These are phyloP conservation scores for Centropus unirufus DNA, from an alignment of 2,113 vertebrate species.

Conservation along the genomic window DNA sequence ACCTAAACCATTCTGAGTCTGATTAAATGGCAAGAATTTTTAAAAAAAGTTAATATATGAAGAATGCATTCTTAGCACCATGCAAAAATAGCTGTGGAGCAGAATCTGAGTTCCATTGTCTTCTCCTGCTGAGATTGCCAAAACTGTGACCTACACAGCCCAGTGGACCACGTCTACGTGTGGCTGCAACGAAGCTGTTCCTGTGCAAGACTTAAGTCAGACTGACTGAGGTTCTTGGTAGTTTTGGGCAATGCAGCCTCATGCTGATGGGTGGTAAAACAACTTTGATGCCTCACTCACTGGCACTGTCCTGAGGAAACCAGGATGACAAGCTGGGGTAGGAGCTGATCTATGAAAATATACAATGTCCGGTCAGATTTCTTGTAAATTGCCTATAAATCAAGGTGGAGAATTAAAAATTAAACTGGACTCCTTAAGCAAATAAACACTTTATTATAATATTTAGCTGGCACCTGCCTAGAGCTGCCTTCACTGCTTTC, in stretches of 20 bases:
- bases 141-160: not conserved
- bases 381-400: not conserved
- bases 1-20: no score
- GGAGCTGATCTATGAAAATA: not conserved
- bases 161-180: not conserved
- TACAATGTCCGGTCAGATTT: accelerated
- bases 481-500: not conserved
- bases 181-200: not conserved
- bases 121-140: not conserved
- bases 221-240: not conserved
- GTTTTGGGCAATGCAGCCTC: not conserved
- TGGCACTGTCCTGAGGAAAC: not conserved
- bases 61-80: no score
- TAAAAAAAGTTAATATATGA: no score
- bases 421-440: not conserved
- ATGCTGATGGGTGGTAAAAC: not conserved
- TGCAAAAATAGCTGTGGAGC: not conserved
- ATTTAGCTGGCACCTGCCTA: not conserved
- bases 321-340: accelerated
- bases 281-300: not conserved
- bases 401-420: not conserved
- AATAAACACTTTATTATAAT: not conserved
- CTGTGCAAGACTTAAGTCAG: not conserved
- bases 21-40: not conserved
- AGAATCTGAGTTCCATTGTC: not conserved